Base-by-base conservation (phyloP, 2,113 vertebrate species). In the Scomber colias region DNA sequence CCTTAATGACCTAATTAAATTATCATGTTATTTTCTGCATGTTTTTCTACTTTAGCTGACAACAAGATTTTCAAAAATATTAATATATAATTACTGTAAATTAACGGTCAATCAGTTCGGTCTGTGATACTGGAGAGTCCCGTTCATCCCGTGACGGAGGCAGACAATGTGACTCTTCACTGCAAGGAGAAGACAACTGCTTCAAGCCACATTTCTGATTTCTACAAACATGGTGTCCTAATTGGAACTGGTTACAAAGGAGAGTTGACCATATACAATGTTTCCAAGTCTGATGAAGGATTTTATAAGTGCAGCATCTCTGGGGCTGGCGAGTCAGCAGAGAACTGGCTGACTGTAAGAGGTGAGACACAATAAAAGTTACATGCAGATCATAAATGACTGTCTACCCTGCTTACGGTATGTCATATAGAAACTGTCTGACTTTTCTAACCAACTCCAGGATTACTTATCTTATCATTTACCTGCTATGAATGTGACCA, bases 321-420 rank as follows among this genome's bases (percentile, higher is more conserved):
- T 0, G 70, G 62, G 40, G 21, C 30, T 31, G 82, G 82, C 69
- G 82, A 72, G 8, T 90, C 88, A 16, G 65, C 71, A 0, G 48
- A 87, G 31, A 85, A 69, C 85, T 63, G 82, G 82, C 19, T 90
- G 45, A 54, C 19, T 21, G 79, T 89, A 65, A 75, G 19, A 67
- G 54, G 44, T 70, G 21, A 70, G 60, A 53, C 17, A 31, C 31
- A 31, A 31, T 31, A 31, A 31, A 35, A 35, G 31, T 35, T 35
- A 35, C 7, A 35, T 6, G 31, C 31, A 35, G 31, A 35, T 35
- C 7, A 35, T 35, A 35, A 35, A 35, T 35, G 7, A 35, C 31
- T 35, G 31, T 35, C 1, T 35, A 35, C 31, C 31, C 31, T 1
- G 7, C 31, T 35, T 35, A 35, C 31, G 5, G 31, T 35, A 35